Evolutionary conservation across 2,888 invertebrate species (phyloP), one percentile per base, ranked within the genome.

Genomic region (Pseudoips prasinana): DNA sequence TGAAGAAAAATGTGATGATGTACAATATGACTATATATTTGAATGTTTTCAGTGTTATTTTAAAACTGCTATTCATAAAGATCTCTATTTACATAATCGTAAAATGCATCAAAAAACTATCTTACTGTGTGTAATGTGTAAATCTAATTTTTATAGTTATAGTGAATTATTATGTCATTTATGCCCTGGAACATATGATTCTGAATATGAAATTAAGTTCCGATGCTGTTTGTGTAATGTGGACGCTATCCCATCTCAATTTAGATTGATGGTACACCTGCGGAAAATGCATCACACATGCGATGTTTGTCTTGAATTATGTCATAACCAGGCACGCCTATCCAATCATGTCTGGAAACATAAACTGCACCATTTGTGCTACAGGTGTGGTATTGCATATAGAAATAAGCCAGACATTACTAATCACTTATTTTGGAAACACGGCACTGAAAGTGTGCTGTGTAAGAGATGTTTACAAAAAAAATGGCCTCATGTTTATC

Each of bases 301-400:
- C 75, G 96, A 96, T 80, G 94, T 96, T 9, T 96, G 96, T 67
- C 82, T 96, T 51, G 96, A 96, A 74, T 90, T 92, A 46, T 95
- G 95, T 60, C 91, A 93, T 30, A 94, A 93, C 68, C 96, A 96
- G 67, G 91, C 93, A 49, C 92, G 93, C 51, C 84, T 96, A 1
- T 95, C 96, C 0, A 95, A 94, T 58, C 96, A 96, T 66, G 95
- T 96, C 10, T 96, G 96, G 95, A 96, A 96, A 80, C 96, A 96
- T 69, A 96, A 96, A 77, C 76, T 96, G 22, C 93, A 95, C 73
- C 96, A 96, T 77, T 83, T 95, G 34, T 96, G 96, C 67, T 96
- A 96, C 72, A 92, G 96, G 10, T 96, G 96, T 73, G 95, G 95
- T 18, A 95, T 96, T 46, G 93, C 96, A 0, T 96, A 96, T 70